Base-by-base conservation (phyloP, 2,113 vertebrate species). In the Myrmecophaga tridactyla region DNA sequence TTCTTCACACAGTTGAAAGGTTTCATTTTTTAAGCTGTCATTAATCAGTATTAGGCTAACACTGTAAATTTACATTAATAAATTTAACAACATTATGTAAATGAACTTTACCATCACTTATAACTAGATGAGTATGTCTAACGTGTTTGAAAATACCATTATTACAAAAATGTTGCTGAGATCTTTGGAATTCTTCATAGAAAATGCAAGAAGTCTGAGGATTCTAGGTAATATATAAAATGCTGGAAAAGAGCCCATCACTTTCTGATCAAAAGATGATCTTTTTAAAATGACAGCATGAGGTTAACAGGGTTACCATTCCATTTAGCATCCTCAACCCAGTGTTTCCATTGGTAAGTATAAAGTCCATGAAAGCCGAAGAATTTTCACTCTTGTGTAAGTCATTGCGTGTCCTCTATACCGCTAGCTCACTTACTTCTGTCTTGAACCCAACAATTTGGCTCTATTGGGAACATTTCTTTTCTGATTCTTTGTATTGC, bases 321-420 rank as follows among this genome's bases (percentile, higher is more conserved):
- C 34, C 27, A 67, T 39, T 94, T 84, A 85, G 34, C 23, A 43
- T 73, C 67, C 15, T 46, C 41, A 43, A 75, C 4, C 23, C 51
- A 15, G 0, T 82, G 65, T 91, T 91, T 83, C 7, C 62, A 82
- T 60, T 76, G 12, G 31, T 83, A 18, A 83, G n/a, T 53, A 81
- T 7, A 62, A 84, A 78, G 9, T 86, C 6, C 21, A 83, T 43
- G 20, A 77, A 77, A 77, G n/a, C 23, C 65, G 46, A 80, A 84
- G 34, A 83, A 83, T 89, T 89, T 92, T 96, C 25, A 80, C 6
- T 72, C 7, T 78, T 78, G 91, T 43, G 20, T 39, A 78, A 89
- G 25, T 11, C 41, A 78, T 48, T 10, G 2, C 53, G 20, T 65
- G 4, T 29, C 70, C 41, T 78, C 53, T 89, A 92, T 92, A 39